These are phyloP conservation scores for Pluvianellus socialis DNA, from an alignment of 2,113 vertebrate species.

Conservation along the genomic window DNA sequence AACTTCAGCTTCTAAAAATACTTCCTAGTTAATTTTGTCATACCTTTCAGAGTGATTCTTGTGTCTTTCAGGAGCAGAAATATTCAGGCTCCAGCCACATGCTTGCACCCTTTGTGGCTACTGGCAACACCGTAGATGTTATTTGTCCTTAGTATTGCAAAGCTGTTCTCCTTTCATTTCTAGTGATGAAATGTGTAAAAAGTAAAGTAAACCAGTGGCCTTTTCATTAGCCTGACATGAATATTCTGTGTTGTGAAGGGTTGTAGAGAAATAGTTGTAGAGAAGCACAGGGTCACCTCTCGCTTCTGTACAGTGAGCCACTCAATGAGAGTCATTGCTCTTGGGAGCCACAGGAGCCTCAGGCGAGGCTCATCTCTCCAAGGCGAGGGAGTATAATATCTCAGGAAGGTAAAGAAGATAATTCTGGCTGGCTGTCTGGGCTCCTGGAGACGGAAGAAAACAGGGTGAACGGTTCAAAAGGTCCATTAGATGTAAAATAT, in stretches of 20 bases:
- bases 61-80: neutral
- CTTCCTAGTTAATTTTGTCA: neutral
- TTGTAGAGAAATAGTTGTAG: neutral
- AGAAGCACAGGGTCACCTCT: rapidly evolving
- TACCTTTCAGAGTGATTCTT: neutral
- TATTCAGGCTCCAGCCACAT: neutral
- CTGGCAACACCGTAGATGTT: neutral
- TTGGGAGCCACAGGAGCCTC: neutral
- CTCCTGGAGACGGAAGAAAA: neutral
- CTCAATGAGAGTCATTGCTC: neutral
- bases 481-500: neutral
- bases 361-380: neutral
- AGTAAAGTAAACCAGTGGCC: neutral
- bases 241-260: neutral
- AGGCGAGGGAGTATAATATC: neutral
- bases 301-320: neutral
- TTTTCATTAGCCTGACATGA: neutral
- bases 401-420: neutral
- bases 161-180: neutral
- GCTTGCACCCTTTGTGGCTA: neutral
- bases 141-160: neutral
- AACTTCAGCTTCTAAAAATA: neutral
- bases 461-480: neutral
- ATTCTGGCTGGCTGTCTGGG: neutral
- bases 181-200: neutral